These are phyloP conservation scores for Ornithoptera priamus DNA, from an alignment of 2,888 invertebrate species.

Conservation along the genomic window DNA sequence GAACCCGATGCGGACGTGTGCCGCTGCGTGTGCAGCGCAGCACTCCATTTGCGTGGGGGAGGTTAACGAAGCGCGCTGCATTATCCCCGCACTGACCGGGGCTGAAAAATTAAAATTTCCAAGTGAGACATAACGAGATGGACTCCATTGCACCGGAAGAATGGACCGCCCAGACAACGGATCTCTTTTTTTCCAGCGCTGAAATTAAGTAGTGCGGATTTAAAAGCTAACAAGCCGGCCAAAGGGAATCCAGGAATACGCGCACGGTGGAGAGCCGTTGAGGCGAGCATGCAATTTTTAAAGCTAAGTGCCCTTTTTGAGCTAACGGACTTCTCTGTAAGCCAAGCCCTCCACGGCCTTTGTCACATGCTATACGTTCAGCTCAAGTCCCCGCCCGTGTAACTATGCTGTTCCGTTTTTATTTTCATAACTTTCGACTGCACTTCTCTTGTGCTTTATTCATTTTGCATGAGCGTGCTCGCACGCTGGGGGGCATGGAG, in stretches of 20 bases:
- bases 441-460: slow-evolving; percentile 4
- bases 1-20: not conserved
- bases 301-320: slow-evolving; percentile 32
- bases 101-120: slow-evolving; percentile 20
- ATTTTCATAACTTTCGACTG: slow-evolving; percentile 25
- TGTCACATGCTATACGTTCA: slow-evolving; percentile 26
- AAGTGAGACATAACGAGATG: slow-evolving; percentile 20
- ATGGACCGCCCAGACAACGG: slow-evolving; percentile 24
- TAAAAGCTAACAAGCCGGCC: slow-evolving; percentile 39
- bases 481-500: not conserved
- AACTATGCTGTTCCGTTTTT: slow-evolving; percentile 13
- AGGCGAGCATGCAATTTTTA: slow-evolving; percentile 37
- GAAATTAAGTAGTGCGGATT: slow-evolving; percentile 38
- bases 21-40: not conserved
- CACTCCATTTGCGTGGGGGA: not conserved
- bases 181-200: slow-evolving; percentile 31
- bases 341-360: slow-evolving; percentile 23
- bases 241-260: slow-evolving; percentile 40
- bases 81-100: slow-evolving; percentile 13
- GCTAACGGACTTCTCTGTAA: slow-evolving; percentile 28
- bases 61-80: slow-evolving; percentile 14
- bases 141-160: slow-evolving; percentile 15
- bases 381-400: slow-evolving; percentile 17
- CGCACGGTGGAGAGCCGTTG: slow-evolving; percentile 34
- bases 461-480: not conserved